Conservation (phyloP, 2,888 invertebrate species). For the Pollenia angustigena region DNA sequence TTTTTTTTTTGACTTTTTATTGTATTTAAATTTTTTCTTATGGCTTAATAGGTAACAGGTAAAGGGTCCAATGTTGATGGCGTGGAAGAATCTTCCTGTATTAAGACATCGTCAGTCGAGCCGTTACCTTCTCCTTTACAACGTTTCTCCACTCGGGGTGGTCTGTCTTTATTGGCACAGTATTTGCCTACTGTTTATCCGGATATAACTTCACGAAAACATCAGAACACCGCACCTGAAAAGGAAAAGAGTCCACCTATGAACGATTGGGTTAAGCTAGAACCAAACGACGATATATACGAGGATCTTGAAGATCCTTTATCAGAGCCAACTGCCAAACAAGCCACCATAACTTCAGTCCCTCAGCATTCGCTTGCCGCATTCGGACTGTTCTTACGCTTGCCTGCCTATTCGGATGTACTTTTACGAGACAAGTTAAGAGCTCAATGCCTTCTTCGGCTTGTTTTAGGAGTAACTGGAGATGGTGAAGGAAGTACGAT, state of each 20-base stretch:
- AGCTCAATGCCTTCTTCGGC: conserved; percentile 93
- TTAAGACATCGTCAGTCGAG: conserved; percentile 82
- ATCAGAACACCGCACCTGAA: conserved; percentile 84
- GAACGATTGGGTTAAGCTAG: conserved; percentile 85
- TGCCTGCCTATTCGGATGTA: conserved; percentile 96
- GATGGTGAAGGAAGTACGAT: conserved; percentile 94
- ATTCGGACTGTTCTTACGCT: conserved; percentile 93
- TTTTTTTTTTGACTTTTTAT: neutral
- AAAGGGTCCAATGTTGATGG: conserved; percentile 74
- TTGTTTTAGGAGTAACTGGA: conserved; percentile 95
- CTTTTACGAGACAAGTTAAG: conserved; percentile 92
- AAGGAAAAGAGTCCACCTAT: conserved; percentile 83
- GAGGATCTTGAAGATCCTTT: conserved; percentile 87
- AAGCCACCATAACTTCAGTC: conserved; percentile 87
- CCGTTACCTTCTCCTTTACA: conserved; percentile 87
- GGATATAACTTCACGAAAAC: conserved; percentile 87
- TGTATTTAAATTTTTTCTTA: neutral
- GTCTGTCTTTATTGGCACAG: conserved; percentile 94
- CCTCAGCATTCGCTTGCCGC: conserved; percentile 96
- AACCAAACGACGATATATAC: conserved; percentile 87
- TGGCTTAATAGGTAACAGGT: conserved; percentile 42
- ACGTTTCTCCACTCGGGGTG: conserved; percentile 94
- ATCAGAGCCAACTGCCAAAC: conserved; percentile 85
- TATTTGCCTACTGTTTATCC: conserved; percentile 95
- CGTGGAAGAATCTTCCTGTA: conserved; percentile 75